A percentile compares a stretch with the other conserved stretches of the same genome.
phyloP scores from a whole-genome alignment of 2,797 vertebrate genomes.

The Todus mexicanus region DNA sequence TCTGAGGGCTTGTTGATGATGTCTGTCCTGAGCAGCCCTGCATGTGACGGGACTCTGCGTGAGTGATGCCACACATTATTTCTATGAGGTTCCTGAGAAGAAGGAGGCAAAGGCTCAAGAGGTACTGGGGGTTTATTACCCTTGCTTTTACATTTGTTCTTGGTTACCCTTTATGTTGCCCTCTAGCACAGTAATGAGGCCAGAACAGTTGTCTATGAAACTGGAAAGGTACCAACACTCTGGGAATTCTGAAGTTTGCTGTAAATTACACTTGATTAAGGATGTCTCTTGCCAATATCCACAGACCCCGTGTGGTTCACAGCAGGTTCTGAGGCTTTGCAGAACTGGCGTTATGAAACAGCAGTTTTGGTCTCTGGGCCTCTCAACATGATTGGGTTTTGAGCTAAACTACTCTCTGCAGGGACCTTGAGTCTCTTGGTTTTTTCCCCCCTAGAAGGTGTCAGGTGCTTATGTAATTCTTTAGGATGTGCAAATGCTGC shows the following conservation, averaged over 20 bases:
- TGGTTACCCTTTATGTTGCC: neutral
- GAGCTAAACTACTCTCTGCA: neutral
- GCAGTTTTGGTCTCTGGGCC: neutral
- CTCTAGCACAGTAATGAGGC: neutral
- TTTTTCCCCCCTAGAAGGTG: neutral
- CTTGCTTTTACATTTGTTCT: neutral
- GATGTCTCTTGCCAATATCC: neutral
- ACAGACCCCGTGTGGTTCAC: neutral
- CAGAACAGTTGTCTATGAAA: neutral
- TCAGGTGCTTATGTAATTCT: neutral
- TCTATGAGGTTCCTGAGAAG: neutral
- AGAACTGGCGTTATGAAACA: neutral
- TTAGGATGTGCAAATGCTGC: neutral
- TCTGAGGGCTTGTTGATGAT: rapidly evolving
- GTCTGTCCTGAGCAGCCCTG: neutral
- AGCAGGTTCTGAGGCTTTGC: constrained; percentile 6
- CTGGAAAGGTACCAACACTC: neutral
- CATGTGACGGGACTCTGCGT: rapidly evolving
- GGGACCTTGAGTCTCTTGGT: neutral
- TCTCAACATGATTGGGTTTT: neutral
- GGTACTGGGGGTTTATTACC: neutral
- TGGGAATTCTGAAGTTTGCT: neutral
- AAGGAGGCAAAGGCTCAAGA: neutral
- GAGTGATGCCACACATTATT: rapidly evolving
- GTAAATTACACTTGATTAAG: neutral